A percentile compares a stretch with the other conserved stretches of the same genome.
Evolutionary conservation across 37 sponge, comb jelly and placozoan species (phyloP).

Genomic region (Petrosia ficiformis): DNA sequence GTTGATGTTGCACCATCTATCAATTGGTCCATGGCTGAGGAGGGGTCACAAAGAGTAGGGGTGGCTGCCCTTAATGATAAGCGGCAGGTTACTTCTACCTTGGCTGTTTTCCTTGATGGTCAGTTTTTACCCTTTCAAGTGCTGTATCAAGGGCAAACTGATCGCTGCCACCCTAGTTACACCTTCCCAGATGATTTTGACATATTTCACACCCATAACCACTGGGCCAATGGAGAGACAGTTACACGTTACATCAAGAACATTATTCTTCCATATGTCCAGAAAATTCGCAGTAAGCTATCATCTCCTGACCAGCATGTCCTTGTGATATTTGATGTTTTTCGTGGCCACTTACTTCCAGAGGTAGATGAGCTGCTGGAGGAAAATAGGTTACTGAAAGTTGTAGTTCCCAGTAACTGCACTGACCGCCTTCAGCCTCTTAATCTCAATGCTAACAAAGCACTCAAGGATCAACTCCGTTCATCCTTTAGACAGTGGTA

Average conservation of each 20-base stretch:
- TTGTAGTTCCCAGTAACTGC: too few species aligned
- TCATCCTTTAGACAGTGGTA: too few species aligned
- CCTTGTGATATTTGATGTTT: constrained; percentile 34
- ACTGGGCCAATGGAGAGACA: constrained; percentile 49
- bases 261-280: constrained; percentile 34
- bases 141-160: constrained; percentile 1
- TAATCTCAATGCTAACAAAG: too few species aligned
- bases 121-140: constrained; percentile 18
- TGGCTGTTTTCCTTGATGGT: constrained; percentile 13
- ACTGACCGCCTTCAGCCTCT: too few species aligned
- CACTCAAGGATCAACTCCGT: too few species aligned
- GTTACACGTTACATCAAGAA: constrained; percentile 27
- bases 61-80: constrained; percentile 20
- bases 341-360: constrained; percentile 23
- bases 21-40: constrained; percentile 8
- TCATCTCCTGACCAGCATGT: constrained; percentile 10
- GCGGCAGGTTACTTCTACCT: constrained; percentile 19
- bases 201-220: constrained; percentile 41
- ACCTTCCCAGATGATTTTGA: constrained; percentile 31
- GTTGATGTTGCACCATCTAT: background rate
- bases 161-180: constrained; percentile 11
- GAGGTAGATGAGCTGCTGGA: constrained; percentile 10
- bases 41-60: constrained; percentile 7
- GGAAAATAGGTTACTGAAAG: constrained; percentile 24
- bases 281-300: constrained; percentile 1